Evolutionary conservation across 2,113 vertebrate species (phyloP), one percentile per base, ranked within the genome.

Genomic region (Porphyrio hochstetteri): DNA sequence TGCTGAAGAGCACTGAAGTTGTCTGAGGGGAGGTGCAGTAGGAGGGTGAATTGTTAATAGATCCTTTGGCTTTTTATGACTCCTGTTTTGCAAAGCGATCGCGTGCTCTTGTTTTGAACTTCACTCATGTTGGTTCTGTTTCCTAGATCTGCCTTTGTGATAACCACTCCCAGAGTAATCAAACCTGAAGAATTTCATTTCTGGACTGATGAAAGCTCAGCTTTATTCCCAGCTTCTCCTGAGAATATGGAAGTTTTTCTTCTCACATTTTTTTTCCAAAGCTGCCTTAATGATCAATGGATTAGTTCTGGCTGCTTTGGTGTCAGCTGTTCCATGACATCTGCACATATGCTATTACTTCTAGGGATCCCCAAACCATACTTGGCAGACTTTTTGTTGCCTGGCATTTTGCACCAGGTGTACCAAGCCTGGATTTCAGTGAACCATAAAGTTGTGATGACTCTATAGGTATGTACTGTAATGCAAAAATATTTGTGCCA

Each of bases 41-140:
- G 35, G 75, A 55, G 20, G 38, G 21, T 71, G 67, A 94, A 82
- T 15, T 61, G 35, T 79, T 82, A 82, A 61, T 72, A 61, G 61
- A 28, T 86, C 52, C 50, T 80, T 46, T 38, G 61, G 31, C 15
- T 21, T 89, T 89, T 87, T 82, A 91, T 53, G 44, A 50, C 53
- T 93, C 40, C n/a, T 79, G 57, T 46, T 82, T 91, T 92, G 82
- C 74, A 82, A 78, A 69, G 16, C 20, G 25, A 24, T 85, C n/a
- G n/a, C 31, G 70, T 94, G 70, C 70, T 92, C 9, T 79, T 95
- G 80, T 92, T 94, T 84, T 92, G 90, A 86, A 84, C 59, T 80
- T 91, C 56, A 86, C 7, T n/a, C 3, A 0, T 36, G 33, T n/a
- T 56, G 90, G 31, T 85, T 69, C 44, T 91, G 0, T 76, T 94